phyloP scores from a whole-genome alignment of 2,113 vertebrate species.

The Chrysemys picta region DNA sequence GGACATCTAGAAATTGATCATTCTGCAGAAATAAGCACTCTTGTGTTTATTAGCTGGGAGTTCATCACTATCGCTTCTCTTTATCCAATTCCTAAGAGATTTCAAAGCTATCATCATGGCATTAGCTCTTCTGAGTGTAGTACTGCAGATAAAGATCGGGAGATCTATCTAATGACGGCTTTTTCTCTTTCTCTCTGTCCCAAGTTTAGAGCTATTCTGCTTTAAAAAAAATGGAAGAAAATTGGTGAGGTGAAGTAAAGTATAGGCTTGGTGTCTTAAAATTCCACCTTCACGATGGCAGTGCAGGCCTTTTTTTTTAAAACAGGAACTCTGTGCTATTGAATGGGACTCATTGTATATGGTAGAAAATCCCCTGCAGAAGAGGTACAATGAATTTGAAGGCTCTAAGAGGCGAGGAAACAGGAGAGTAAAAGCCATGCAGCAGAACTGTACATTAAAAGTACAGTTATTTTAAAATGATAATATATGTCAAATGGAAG shows the following conservation, averaged over 20 bases:
- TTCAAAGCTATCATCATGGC: conserved; percentile 85
- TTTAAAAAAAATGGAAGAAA: not conserved
- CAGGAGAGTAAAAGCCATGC: conserved; percentile 49
- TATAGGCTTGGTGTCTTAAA: not conserved
- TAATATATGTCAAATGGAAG: conserved; percentile 50
- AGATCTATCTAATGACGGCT: conserved; percentile 82
- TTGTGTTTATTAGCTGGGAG: conserved; percentile 87
- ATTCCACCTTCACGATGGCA: conserved; percentile 3
- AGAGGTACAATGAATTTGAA: not conserved
- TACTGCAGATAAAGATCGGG: conserved; percentile 81
- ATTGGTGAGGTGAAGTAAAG: conserved; percentile 34
- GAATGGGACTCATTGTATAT: not conserved
- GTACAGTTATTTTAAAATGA: conserved; percentile 52
- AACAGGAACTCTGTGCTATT: not conserved
- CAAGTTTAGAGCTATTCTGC: conserved; percentile 41
- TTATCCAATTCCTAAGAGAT: conserved; percentile 85
- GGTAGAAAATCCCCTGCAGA: conserved; percentile 14
- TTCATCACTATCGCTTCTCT: conserved; percentile 84
- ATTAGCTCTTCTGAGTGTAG: conserved; percentile 80
- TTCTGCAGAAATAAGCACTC: conserved; percentile 85
- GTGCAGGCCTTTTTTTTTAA: not conserved
- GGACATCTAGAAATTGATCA: conserved; percentile 88
- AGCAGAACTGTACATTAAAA: conserved; percentile 34
- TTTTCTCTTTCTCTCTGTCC: conserved; percentile 14
- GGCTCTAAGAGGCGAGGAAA: conserved; percentile 4